These are phyloP conservation scores for Torymus texanus DNA, from an alignment of 2,888 invertebrate species.

Conservation along the genomic window DNA sequence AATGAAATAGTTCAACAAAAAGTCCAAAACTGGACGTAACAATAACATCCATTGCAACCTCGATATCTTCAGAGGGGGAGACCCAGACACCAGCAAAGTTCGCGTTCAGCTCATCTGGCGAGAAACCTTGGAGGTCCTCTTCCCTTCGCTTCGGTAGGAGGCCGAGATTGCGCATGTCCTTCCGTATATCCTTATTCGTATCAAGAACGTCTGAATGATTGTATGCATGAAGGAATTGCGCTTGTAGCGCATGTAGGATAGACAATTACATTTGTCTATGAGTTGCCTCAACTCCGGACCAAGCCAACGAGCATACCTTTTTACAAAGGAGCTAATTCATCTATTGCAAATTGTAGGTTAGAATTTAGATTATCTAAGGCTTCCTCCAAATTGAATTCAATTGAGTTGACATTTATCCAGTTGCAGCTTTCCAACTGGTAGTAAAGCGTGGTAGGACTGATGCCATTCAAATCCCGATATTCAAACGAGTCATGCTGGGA, in stretches of 20 bases:
- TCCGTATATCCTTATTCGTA: too few relatives aligned
- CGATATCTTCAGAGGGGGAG: too few relatives aligned
- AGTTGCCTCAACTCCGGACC: neutral
- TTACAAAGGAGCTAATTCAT: neutral
- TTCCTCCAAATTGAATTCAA: neutral
- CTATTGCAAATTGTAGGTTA: neutral
- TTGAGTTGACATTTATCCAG: neutral
- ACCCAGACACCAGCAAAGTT: too few relatives aligned
- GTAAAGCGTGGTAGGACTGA: neutral
- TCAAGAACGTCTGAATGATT: neutral
- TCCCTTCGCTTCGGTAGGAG: too few relatives aligned
- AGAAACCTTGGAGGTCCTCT: too few relatives aligned
- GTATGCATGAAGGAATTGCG: neutral
- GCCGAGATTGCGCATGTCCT: too few relatives aligned
- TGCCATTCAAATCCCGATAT: neutral
- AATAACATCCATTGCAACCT: too few relatives aligned
- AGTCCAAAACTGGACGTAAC: too few relatives aligned
- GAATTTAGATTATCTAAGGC: neutral
- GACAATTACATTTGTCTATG: neutral
- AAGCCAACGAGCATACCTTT: neutral
- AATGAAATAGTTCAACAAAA: too few relatives aligned
- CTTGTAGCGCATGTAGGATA: neutral
- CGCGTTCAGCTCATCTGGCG: too few relatives aligned
- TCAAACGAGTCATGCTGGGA: neutral
- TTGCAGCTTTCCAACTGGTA: neutral